A percentile compares a stretch with the other conserved stretches of the same genome.
phyloP scores from a whole-genome alignment of 2,888 invertebrate species.

The Nomada fucata region DNA sequence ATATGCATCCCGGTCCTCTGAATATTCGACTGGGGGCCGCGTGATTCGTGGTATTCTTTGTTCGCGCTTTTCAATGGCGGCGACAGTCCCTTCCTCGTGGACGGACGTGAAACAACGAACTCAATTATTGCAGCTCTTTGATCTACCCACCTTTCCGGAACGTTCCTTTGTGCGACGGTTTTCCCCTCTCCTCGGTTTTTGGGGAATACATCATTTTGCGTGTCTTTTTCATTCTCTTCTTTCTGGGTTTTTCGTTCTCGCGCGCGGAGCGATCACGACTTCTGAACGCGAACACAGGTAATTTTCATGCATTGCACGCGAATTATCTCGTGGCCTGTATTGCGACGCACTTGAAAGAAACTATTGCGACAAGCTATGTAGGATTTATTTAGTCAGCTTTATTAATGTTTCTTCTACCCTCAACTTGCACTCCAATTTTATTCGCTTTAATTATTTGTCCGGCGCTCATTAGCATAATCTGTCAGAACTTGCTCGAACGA shows the following conservation, averaged over 20 bases:
- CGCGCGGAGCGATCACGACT: too few relatives aligned
- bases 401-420: background rate
- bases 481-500: conserved; percentile 16
- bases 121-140: conserved; percentile 26
- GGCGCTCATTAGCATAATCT: background rate
- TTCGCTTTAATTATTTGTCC: background rate
- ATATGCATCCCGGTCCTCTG: conserved; percentile 35
- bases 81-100: conserved; percentile 2
- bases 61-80: background rate
- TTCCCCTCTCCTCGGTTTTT: background rate
- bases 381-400: background rate
- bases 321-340: too few relatives aligned
- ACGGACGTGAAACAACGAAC: conserved; percentile 22
- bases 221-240: background rate
- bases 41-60: conserved; percentile 36
- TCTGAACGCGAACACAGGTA: too few relatives aligned
- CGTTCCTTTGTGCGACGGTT: background rate
- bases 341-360: too few relatives aligned
- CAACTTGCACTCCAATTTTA: background rate
- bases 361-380: too few relatives aligned
- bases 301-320: too few relatives aligned
- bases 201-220: background rate
- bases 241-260: background rate
- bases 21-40: conserved; percentile 55
- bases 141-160: background rate